phyloP scores from a whole-genome alignment of 2,888 invertebrate species.

The Mesodorylaimus sp. region DNA sequence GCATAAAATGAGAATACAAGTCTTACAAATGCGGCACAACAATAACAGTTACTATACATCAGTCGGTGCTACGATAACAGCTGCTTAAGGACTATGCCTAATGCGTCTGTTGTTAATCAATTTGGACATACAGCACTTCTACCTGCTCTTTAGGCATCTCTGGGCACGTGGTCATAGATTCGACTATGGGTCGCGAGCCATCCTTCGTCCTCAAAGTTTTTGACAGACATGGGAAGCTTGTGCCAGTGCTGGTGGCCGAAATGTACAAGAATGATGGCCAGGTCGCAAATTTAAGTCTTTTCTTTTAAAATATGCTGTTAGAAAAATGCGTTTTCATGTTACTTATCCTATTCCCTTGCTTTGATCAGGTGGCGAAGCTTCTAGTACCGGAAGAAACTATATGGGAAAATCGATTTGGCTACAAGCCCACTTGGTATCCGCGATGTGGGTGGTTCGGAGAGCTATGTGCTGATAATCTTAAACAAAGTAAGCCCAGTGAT shows the following conservation, averaged over 20 bases:
- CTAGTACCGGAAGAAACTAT: conserved; percentile 5
- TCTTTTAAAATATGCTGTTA: neutral
- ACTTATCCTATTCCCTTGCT: neutral
- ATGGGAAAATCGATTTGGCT: conserved; percentile 9
- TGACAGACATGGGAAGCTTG: conserved; percentile 3
- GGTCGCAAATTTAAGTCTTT: neutral
- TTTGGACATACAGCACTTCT: too few species aligned
- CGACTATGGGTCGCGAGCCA: conserved; percentile 4
- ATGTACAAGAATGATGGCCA: conserved; percentile 7
- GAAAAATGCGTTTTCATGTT: too few species aligned
- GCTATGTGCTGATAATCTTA: neutral
- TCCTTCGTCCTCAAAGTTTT: conserved; percentile 10
- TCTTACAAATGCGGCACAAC: too few species aligned
- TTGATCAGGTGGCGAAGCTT: neutral
- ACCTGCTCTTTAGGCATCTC: conserved; percentile 6
- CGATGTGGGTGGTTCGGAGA: conserved; percentile 6
- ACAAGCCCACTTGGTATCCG: conserved; percentile 7
- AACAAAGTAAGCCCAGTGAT: neutral
- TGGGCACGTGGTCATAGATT: conserved; percentile 9
- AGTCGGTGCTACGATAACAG: too few species aligned
- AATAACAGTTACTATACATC: too few species aligned
- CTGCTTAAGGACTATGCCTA: too few species aligned
- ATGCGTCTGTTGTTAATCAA: too few species aligned
- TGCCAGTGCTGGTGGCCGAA: neutral
- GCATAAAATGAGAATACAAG: too few species aligned